Evolutionary conservation across 1,140 invertebrate species (phyloP).

Genomic region (Drosophila sp.): DNA sequence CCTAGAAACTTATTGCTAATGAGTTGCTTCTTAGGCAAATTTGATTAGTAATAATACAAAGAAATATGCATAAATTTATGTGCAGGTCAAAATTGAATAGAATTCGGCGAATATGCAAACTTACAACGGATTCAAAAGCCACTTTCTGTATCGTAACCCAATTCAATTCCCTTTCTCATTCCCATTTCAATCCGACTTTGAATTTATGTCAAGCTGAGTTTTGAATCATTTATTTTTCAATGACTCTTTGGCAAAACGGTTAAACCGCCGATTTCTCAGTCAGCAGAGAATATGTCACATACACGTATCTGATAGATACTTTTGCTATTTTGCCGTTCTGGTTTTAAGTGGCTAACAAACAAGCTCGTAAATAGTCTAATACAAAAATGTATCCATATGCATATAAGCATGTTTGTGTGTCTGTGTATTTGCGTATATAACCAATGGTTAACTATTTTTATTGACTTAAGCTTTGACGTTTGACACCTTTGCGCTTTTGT

Average conservation of each 20-base stretch:
- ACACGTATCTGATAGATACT: slow-evolving; percentile 53
- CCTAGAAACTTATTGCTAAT: slow-evolving; percentile 54
- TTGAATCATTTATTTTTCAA: slow-evolving; percentile 21
- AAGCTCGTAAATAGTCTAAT: slow-evolving; percentile 70
- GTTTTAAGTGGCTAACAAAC: slow-evolving; percentile 75
- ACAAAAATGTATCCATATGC: slow-evolving; percentile 28
- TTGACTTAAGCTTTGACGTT: slow-evolving; percentile 77
- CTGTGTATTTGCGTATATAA: slow-evolving; percentile 24
- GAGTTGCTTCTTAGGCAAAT: slow-evolving; percentile 53
- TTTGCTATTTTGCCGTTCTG: slow-evolving; percentile 66
- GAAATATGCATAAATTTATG: slow-evolving; percentile 56
- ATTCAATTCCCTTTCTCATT: slow-evolving; percentile 32
- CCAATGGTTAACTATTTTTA: slow-evolving; percentile 67
- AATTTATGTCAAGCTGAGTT: slow-evolving; percentile 20
- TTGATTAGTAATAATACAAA: slow-evolving; percentile 23
- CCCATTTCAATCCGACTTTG: background rate
- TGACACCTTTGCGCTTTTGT: slow-evolving; percentile 75
- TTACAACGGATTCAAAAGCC: slow-evolving; percentile 34
- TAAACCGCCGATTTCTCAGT: slow-evolving; percentile 45
- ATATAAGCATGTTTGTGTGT: slow-evolving; percentile 14
- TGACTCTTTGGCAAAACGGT: slow-evolving; percentile 46
- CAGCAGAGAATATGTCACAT: slow-evolving; percentile 55
- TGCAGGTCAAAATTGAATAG: slow-evolving; percentile 15
- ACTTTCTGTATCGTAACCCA: slow-evolving; percentile 67
- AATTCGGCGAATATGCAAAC: slow-evolving; percentile 61